Evolutionary conservation across 2,797 vertebrate genomes (phyloP).

Genomic region (Leptoclinus maculatus): DNA sequence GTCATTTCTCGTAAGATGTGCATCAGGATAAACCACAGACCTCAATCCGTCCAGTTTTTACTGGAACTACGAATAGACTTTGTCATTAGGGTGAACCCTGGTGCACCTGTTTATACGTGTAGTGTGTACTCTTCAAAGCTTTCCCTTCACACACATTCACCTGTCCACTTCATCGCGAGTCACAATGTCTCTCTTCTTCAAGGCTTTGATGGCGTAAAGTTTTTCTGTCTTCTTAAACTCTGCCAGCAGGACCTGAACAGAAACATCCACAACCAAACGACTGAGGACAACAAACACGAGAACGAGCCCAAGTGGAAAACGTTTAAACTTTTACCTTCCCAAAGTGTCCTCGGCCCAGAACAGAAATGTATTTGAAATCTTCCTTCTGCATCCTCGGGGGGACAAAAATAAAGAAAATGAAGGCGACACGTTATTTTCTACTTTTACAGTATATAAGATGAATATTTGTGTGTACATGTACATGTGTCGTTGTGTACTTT

Average conservation of each 20-base stretch:
- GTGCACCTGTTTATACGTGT: too few species aligned
- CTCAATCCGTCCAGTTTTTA: background rate
- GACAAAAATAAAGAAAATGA: background rate
- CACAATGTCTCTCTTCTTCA: constrained; percentile 95
- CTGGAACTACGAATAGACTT: too few species aligned
- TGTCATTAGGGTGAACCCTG: background rate
- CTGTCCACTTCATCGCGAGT: constrained; percentile 92
- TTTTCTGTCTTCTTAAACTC: constrained; percentile 87
- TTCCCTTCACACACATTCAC: constrained; percentile 44
- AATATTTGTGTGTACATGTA: background rate
- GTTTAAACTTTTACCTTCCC: constrained; percentile 78
- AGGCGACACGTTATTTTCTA: background rate
- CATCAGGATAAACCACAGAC: background rate
- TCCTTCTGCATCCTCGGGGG: constrained; percentile 80
- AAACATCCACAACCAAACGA: constrained; percentile 1
- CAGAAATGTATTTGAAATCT: constrained; percentile 88
- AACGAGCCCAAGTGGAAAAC: background rate
- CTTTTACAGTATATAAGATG: background rate
- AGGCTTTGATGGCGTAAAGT: constrained; percentile 91
- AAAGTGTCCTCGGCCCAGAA: constrained; percentile 93
- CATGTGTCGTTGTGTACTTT: constrained; percentile 58
- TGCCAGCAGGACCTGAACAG: constrained; percentile 89
- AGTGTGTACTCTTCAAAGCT: background rate
- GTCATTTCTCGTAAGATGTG: too few species aligned
- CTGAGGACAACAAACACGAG: constrained; percentile 7